Base-by-base conservation (phyloP, 1,140 invertebrate species). In the Dreissena rostriformis region DNA sequence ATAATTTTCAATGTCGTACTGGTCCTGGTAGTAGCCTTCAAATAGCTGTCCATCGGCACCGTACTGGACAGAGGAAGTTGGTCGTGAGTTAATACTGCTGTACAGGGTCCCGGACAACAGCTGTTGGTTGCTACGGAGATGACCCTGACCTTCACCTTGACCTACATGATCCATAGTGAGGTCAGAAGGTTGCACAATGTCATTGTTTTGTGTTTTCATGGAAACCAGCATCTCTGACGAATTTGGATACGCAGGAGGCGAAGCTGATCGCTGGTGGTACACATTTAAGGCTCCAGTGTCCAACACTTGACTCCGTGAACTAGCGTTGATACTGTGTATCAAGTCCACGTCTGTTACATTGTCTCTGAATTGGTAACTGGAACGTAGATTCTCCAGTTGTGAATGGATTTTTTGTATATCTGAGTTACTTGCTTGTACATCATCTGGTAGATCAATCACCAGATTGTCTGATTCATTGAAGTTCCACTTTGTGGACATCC, bases 1-100 rank as follows among this genome's bases (percentile, higher is more conserved):
- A 52, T 82, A 82, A 57, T 82, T 82, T 75, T 82, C 80, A 49
- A 82, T 82, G 52, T 82, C 80, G 68, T 82, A 82, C 49, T 82
- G 80, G 28, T 82, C 80, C 24, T 82, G 68, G 39, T 82, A 82
- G 52, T 82, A 82, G 0, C 71, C 80, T 29, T 82, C 70, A 29
- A 67, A 82, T 17, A 82, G 17, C 7, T 49, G 24, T 0, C 72
- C 80, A 68, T 82, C 80, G 14, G 72, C 14, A 67, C 28, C 39
- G 70, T 63, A 81, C 70, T 81, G 79, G 52, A 28, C 57, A 17
- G 52, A 14, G 49, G 79, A 1, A n/a, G 57, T 61, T 17, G 79
- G 7, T 24, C 73, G 79, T 0, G 79, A 73, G 17, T 28, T 39
- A 7, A 73, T 55, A 24, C 26, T 22, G 15, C 53, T 19, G 29